Conservation (phyloP, 2,113 vertebrate species). For the Boleophthalmus pectinirostris region DNA sequence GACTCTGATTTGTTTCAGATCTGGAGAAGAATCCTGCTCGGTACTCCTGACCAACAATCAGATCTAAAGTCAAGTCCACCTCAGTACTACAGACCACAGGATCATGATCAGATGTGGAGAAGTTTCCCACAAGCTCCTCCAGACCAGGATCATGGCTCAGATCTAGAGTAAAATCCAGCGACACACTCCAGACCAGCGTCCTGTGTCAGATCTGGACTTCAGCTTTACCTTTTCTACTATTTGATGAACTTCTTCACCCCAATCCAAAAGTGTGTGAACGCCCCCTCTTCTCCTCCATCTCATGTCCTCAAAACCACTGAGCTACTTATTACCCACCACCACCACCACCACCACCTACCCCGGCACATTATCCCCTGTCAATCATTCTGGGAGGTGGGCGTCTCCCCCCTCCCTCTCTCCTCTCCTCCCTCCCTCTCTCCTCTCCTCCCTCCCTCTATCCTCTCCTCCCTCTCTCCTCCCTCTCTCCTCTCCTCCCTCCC, state of each 20-base stretch:
- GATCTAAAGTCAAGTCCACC: background rate
- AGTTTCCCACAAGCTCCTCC: background rate
- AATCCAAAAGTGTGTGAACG: background rate
- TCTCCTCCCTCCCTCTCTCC: conserved; percentile 16
- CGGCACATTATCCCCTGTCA: conserved; percentile 63
- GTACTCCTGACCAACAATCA: background rate
- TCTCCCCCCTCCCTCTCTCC: conserved; percentile 41
- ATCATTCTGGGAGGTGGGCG: conserved; percentile 63
- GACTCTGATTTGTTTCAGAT: background rate
- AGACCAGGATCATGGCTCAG: too few relatives aligned
- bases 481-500: conserved; percentile 37
- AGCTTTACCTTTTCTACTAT: background rate
- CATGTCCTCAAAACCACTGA: conserved; percentile 30
- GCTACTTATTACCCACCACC: conserved; percentile 36
- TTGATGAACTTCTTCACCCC: background rate
- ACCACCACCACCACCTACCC: conserved; percentile 23
- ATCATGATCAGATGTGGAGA: background rate
- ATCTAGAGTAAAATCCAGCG: too few relatives aligned
- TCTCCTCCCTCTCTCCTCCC: conserved; percentile 36
- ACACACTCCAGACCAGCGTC: too few relatives aligned
- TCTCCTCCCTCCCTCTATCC: conserved; percentile 35
- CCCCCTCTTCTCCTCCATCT: background rate
- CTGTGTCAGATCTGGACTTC: background rate
- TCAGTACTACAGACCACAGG: too few relatives aligned
- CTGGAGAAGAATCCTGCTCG: background rate